phyloP scores from a whole-genome alignment of 2,888 invertebrate genomes.

The Nephrocerus scutellatus region DNA sequence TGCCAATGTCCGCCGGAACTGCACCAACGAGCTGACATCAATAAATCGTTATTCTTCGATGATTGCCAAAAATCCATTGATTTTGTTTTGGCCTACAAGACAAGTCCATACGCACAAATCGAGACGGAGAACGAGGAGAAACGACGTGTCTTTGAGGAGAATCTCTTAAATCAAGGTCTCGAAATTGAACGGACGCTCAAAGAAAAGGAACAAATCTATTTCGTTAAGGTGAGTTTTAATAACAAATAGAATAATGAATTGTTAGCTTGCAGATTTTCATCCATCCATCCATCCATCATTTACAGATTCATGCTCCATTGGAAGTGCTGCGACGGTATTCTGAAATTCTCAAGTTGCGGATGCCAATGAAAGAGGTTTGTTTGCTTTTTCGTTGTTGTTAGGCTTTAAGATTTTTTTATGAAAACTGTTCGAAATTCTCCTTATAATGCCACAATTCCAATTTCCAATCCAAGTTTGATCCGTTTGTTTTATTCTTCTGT shows the following conservation, averaged over 20 bases:
- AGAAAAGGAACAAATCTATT: slow-evolving; percentile 64
- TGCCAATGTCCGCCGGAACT: slow-evolving; percentile 13
- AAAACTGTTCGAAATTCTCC: slow-evolving; percentile 1
- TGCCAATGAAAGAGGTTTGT: slow-evolving; percentile 86
- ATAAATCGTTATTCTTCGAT: slow-evolving; percentile 56
- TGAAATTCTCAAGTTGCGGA: slow-evolving; percentile 82
- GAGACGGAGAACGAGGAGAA: slow-evolving; percentile 47
- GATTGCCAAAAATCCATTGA: slow-evolving; percentile 68
- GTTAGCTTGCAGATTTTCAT: neutral
- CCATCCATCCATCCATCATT: slow-evolving; percentile 20
- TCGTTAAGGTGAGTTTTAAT: slow-evolving; percentile 58
- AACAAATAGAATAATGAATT: slow-evolving; percentile 1
- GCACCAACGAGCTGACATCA: slow-evolving; percentile 29
- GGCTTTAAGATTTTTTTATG: slow-evolving; percentile 4
- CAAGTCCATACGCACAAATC: slow-evolving; percentile 50
- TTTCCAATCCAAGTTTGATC: too few species aligned
- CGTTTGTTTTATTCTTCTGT: slow-evolving; percentile 41
- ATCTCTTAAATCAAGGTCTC: slow-evolving; percentile 66
- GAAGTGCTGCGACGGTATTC: slow-evolving; percentile 79
- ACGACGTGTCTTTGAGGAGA: slow-evolving; percentile 61
- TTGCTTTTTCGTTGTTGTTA: slow-evolving; percentile 56
- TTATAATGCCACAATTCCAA: too few species aligned
- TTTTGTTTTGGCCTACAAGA: slow-evolving; percentile 73
- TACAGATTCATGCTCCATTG: slow-evolving; percentile 76
- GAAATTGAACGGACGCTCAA: slow-evolving; percentile 62